Evolutionary conservation across 1,140 invertebrate genomes (phyloP).

Genomic region (Pseudomyrmex pallidus): DNA sequence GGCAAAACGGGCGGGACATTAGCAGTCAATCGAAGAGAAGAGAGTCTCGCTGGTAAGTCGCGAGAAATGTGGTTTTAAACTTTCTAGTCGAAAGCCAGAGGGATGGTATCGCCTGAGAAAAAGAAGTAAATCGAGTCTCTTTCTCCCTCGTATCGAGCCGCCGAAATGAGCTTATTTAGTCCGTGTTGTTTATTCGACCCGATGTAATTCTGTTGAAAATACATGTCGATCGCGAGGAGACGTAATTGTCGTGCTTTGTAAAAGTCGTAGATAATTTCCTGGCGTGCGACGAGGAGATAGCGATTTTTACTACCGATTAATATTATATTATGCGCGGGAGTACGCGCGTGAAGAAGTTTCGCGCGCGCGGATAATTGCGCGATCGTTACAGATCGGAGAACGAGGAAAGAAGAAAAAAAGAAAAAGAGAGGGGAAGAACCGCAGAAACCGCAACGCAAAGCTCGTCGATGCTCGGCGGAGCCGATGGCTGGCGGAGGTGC

Average conservation of each 20-base stretch:
- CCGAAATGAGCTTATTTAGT: conserved; percentile 2
- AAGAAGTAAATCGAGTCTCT: too few relatives aligned
- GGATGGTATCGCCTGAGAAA: too few relatives aligned
- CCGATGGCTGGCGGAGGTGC: not conserved
- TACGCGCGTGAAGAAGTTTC: too few relatives aligned
- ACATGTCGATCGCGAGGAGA: not conserved
- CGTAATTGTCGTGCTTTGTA: too few relatives aligned
- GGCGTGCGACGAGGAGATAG: not conserved
- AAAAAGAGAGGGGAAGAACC: not conserved
- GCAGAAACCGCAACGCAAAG: not conserved
- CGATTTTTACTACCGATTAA: conserved; percentile 1
- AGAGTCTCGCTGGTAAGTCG: not conserved
- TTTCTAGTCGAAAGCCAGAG: too few relatives aligned
- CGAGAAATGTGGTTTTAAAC: not conserved
- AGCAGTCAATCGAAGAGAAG: not conserved
- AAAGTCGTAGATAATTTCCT: not conserved
- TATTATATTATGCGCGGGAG: not conserved
- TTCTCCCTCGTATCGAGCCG: not conserved
- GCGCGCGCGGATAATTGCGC: not conserved
- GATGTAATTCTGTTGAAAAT: conserved; percentile 6
- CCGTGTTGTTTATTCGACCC: not conserved
- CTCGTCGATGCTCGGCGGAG: not conserved
- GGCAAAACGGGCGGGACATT: not conserved
- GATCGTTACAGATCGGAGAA: too few relatives aligned
- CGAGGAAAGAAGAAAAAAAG: not conserved